phyloP scores from a whole-genome alignment of 2,113 vertebrate species.

The Periophthalmus modestus region DNA sequence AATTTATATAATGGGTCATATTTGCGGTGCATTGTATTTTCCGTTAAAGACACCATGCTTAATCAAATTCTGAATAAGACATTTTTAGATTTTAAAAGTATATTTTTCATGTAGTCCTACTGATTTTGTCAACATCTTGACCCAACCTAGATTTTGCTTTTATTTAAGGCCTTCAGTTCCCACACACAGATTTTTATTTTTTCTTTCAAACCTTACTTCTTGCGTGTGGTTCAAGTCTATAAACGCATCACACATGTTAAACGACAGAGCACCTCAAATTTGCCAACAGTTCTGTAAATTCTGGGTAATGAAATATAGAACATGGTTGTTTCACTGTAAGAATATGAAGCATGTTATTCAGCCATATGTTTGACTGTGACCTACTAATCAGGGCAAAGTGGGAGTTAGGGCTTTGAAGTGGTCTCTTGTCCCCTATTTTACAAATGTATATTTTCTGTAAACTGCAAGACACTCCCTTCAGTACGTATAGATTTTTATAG shows the following conservation, averaged over 20 bases:
- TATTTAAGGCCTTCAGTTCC: not conserved
- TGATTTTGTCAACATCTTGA: not conserved
- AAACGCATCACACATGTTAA: not conserved
- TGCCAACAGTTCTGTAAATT: not conserved
- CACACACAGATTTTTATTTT: not conserved
- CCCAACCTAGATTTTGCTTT: not conserved
- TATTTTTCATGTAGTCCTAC: not conserved
- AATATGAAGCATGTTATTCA: constrained; percentile 9
- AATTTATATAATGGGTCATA: too few species aligned
- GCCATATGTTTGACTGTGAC: constrained; percentile 1
- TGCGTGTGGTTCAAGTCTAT: not conserved
- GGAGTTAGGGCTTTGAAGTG: constrained; percentile 22
- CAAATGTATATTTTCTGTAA: not conserved
- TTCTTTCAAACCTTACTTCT: too few species aligned
- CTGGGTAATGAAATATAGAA: not conserved
- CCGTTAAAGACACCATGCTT: not conserved
- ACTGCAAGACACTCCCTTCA: constrained; percentile 9
- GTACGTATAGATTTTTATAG: constrained; percentile 23
- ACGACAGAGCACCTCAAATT: not conserved
- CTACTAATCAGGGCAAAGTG: constrained; percentile 15
- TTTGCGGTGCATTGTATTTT: too few species aligned
- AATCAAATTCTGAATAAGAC: too few species aligned
- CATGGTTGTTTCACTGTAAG: not conserved
- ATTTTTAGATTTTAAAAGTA: too few species aligned
- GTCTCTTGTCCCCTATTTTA: constrained; percentile 9